Percentiles rank a stretch among this genome's conserved stretches.
Evolutionary conservation across 2,113 vertebrate species (phyloP).

Genomic region (Heliornis fulica): DNA sequence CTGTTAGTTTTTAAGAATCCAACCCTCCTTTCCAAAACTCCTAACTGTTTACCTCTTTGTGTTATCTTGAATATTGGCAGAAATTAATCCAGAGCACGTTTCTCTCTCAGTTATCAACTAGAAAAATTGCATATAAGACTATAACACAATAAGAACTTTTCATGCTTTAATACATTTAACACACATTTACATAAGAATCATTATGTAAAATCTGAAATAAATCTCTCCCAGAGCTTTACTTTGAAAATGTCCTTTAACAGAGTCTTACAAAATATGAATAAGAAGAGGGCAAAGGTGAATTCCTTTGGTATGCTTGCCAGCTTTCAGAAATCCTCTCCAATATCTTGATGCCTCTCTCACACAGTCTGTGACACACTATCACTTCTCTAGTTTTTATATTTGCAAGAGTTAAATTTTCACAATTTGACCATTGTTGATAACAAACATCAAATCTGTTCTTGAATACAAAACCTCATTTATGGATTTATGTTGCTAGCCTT

Average conservation of each 20-base stretch:
- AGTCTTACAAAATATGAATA: neutral
- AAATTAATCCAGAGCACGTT: neutral
- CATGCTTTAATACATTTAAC: neutral
- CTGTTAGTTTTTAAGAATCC: neutral
- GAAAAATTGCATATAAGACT: neutral
- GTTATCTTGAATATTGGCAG: neutral
- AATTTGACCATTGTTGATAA: neutral
- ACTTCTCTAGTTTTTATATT: neutral
- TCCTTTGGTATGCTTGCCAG: neutral
- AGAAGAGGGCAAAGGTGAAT: neutral
- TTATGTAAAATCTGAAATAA: neutral
- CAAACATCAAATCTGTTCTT: neutral
- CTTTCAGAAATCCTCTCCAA: neutral
- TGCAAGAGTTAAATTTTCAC: neutral
- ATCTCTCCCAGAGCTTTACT: neutral
- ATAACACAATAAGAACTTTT: neutral
- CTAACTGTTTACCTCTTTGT: neutral
- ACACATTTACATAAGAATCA: neutral
- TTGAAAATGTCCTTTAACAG: neutral
- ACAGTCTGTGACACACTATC: neutral
- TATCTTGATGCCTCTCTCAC: neutral
- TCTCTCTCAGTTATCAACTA: neutral
- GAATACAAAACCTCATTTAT: neutral
- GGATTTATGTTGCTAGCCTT: neutral
- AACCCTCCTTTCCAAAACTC: neutral